phyloP scores from a whole-genome alignment of 2,797 vertebrate genomes.

The Sciaenops ocellatus region DNA sequence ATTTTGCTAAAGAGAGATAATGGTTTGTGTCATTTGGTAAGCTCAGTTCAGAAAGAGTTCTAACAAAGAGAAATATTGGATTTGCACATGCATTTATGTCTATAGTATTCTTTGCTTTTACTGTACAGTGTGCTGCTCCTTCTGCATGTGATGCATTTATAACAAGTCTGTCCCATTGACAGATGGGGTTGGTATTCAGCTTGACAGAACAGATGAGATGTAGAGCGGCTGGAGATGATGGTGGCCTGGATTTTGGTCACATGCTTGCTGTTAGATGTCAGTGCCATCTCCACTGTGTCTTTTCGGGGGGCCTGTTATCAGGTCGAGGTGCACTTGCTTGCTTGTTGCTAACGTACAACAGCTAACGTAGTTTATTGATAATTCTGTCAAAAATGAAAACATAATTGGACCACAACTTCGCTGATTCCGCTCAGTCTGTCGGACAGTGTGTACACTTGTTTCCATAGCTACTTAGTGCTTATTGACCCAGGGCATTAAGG shows the following conservation, averaged over 20 bases:
- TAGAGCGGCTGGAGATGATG: conserved; percentile 36
- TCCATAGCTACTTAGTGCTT: conserved; percentile 60
- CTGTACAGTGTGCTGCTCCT: conserved; percentile 12
- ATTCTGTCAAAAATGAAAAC: conserved; percentile 14
- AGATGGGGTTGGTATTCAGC: conserved; percentile 47
- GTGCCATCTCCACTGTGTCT: conserved; percentile 3
- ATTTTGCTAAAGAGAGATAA: conserved; percentile 10
- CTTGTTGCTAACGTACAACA: conserved; percentile 4
- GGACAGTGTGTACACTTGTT: conserved; percentile 48
- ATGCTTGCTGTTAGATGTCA: conserved; percentile 36
- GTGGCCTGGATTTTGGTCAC: conserved; percentile 54
- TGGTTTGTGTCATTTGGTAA: conserved; percentile 5
- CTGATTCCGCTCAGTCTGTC: conserved; percentile 27
- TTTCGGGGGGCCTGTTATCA: neutral
- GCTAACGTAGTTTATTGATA: conserved; percentile 4
- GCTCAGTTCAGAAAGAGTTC: neutral
- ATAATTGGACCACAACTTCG: conserved; percentile 26
- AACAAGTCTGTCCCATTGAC: conserved; percentile 33
- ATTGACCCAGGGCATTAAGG: conserved; percentile 49
- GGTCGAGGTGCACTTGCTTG: conserved; percentile 12
- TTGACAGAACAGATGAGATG: conserved; percentile 57
- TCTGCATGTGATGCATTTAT: conserved; percentile 23
- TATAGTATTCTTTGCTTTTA: conserved; percentile 5
- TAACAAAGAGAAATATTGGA: neutral
- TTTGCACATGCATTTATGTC: neutral